Evolutionary conservation across 2,113 vertebrate genomes (phyloP), one percentile per base, ranked within the genome.

Genomic region (Marmota flaviventris): DNA sequence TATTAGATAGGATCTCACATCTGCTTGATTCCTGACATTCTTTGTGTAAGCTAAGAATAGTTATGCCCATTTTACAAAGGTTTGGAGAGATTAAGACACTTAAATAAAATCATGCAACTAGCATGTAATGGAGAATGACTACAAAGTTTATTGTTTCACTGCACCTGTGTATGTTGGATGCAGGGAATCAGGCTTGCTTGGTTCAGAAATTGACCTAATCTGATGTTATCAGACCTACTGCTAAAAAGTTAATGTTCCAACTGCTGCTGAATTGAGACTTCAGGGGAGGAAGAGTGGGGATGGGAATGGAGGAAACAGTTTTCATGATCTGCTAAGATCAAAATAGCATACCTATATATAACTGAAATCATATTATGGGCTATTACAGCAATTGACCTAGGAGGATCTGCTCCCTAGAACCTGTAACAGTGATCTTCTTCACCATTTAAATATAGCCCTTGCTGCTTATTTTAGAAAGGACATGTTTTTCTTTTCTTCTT

Each of bases 281-380:
- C 3, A 17, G 39, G 73, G 45, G 58, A 17, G 12, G 42, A 7
- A 37, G 22, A 3, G 13, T 45, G 22, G 37, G n/a, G 10, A 3
- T n/a, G 12, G 16, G 34, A 10, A 27, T 29, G 8, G 16, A 87
- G 25, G 1, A 45, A 34, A 85, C 7, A 8, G 42, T 83, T 76
- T 39, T 79, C 79, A 67, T 0, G 32, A 2, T 25, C 22, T 86
- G 78, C 11, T 9, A 39, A 88, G 53, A 65, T 72, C 78, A 34
- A 10, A 8, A 0, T 20, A 18, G n/a, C 81, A 29, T 12, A 11
- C 42, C 56, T 7, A 1, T 0, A 45, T 0, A 53, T 22, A 51
- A 0, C 4, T 65, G 58, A n/a, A 5, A 42, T 42, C 4, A n/a
- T 7, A 5, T 3, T n/a, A 8, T 4, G 6, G 27, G 5, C 51